Percentiles rank a stretch among this genome's conserved stretches.
Conservation (phyloP, 2,888 invertebrate genomes). For the Tipula lateralis region DNA sequence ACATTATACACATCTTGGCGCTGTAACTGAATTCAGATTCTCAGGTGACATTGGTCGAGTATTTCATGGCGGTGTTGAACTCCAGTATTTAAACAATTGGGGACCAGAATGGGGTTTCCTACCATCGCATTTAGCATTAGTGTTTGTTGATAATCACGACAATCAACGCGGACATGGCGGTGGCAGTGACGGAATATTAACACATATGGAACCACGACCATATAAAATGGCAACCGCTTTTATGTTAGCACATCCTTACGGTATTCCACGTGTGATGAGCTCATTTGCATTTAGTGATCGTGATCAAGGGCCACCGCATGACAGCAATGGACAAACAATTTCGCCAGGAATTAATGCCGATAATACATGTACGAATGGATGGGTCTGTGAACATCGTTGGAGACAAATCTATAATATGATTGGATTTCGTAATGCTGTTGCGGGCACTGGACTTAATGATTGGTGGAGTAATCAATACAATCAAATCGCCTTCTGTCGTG, state of each 20-base stretch:
- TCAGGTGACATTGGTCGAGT: slow-evolving; percentile 50
- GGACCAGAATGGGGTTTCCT: slow-evolving; percentile 65
- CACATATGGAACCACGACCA: slow-evolving; percentile 59
- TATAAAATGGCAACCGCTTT: slow-evolving; percentile 82
- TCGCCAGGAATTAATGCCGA: slow-evolving; percentile 64
- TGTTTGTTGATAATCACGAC: slow-evolving; percentile 89
- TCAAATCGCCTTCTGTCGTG: slow-evolving; percentile 73
- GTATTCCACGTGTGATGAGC: slow-evolving; percentile 77
- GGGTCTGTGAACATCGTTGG: slow-evolving; percentile 79
- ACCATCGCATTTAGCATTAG: slow-evolving; percentile 57
- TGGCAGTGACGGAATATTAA: slow-evolving; percentile 57
- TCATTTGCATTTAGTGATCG: slow-evolving; percentile 66
- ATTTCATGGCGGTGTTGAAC: slow-evolving; percentile 56
- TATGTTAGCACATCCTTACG: slow-evolving; percentile 81
- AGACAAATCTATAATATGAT: slow-evolving; percentile 68
- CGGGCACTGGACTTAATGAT: slow-evolving; percentile 51
- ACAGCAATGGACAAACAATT: slow-evolving; percentile 57
- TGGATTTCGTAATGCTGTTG: slow-evolving; percentile 61
- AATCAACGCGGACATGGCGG: slow-evolving; percentile 75
- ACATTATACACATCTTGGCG: slow-evolving; percentile 54
- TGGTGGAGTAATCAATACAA: slow-evolving; percentile 74
- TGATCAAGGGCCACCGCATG: slow-evolving; percentile 64
- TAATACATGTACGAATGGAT: slow-evolving; percentile 63
- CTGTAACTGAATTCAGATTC: slow-evolving; percentile 72
- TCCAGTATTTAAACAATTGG: slow-evolving; percentile 62